Evolutionary conservation across 1,140 invertebrate species (phyloP).

Genomic region (Rhagoletis pomonella): DNA sequence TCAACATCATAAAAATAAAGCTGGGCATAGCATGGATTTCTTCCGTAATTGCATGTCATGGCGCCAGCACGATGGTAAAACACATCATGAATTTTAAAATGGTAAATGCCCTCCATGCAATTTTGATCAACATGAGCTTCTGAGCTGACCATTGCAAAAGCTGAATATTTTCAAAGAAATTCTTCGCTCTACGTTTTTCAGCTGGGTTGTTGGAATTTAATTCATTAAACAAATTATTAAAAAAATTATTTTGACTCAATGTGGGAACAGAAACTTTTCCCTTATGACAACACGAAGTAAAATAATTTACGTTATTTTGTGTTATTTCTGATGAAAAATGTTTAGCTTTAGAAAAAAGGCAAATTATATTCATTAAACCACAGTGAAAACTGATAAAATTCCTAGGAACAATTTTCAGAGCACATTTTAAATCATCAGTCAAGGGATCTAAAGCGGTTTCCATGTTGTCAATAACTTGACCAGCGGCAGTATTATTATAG

Average conservation of each 20-base stretch:
- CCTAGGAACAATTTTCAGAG: conserved; percentile 5
- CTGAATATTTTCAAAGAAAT: conserved; percentile 21
- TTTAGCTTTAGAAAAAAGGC: not conserved
- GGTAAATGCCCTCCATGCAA: not conserved
- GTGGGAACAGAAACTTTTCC: not conserved
- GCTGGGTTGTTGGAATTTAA: not conserved
- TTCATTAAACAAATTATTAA: not conserved
- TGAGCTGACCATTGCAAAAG: conserved; percentile 17
- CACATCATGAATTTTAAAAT: conserved; percentile 52
- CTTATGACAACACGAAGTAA: conserved; percentile 37
- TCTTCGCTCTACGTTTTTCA: not conserved
- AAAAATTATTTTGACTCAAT: not conserved
- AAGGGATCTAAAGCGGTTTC: too few species aligned
- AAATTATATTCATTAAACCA: conserved; percentile 12
- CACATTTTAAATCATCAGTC: not conserved
- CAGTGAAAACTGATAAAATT: not conserved
- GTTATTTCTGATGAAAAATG: conserved; percentile 13
- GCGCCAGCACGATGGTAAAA: conserved; percentile 34
- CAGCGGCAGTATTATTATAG: not conserved
- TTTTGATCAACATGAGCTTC: not conserved
- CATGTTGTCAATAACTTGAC: not conserved
- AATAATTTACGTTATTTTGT: not conserved
- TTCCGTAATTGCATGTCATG: not conserved
- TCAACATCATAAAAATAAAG: conserved; percentile 53
- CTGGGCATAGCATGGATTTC: conserved; percentile 18